Evolutionary conservation across 2,797 vertebrate species (phyloP), one percentile per base, ranked within the genome.

Genomic region (Takifugu ocellatus): DNA sequence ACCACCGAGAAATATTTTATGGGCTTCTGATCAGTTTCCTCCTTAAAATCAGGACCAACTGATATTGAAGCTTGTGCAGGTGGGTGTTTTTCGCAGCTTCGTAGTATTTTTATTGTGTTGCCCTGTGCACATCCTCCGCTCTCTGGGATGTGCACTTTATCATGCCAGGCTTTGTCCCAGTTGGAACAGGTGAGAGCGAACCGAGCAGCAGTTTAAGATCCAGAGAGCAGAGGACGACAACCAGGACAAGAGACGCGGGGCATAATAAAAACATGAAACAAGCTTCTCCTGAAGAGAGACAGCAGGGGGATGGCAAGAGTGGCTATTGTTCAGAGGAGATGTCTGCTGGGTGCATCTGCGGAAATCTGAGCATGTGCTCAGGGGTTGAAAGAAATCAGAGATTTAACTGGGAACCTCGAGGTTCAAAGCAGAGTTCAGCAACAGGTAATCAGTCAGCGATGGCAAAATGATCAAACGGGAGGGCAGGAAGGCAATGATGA

Each of bases 171-270:
- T 63, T 48, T 63, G 66, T 70, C 67, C 71, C 73, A 66, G 64
- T 73, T 75, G 63, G 49, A 46, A 51, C 64, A 54, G 68, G 60
- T 76, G 64, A 86, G 39, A 72, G 74, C 63, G 47, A 49, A 65
- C 73, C 52, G 25, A 48, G 45, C 72, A 24, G 51, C 49, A 70
- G 66, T 83, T 57, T 54, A 70, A 74, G 72, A 81, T 31, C 55
- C 33, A 24, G 49, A 33, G 56, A 59, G 44, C 56, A 29, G 16
- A 61, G 21, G 25, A 44, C 15, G 39, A 69, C 67, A 74, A 69
- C 66, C 77, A 63, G 78, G 57, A 49, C 55, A 71, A 12, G 52
- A 29, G 66, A 70, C 59, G 52, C 54, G 39, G 65, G 61, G 54
- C 66, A 55, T 67, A 69, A 75, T 68, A 63, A 84, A 53, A 70